These are phyloP conservation scores for Epinephelus coioides DNA, from an alignment of 2,797 vertebrate genomes.

Conservation along the genomic window DNA sequence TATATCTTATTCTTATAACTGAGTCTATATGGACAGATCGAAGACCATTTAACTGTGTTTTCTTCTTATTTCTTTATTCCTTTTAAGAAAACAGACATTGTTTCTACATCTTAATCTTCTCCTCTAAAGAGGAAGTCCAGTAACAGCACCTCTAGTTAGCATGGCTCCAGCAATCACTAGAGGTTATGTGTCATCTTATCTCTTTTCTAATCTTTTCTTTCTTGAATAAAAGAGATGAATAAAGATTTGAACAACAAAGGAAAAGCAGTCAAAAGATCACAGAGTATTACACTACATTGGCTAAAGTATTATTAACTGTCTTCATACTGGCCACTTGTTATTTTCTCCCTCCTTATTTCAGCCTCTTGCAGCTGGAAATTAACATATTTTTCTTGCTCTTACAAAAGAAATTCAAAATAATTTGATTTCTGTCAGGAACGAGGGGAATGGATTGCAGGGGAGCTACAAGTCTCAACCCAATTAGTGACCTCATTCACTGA, in stretches of 20 bases:
- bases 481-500: slow-evolving; percentile 78
- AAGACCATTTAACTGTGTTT: background rate
- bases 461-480: slow-evolving; percentile 79
- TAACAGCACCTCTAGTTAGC: background rate
- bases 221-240: background rate
- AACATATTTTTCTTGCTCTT: slow-evolving; percentile 68
- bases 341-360: slow-evolving; percentile 19
- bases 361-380: slow-evolving; percentile 48
- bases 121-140: background rate
- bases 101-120: background rate
- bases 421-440: slow-evolving; percentile 73
- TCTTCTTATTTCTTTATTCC: background rate
- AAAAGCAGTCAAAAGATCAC: background rate
- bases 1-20: background rate
- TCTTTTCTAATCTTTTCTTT: background rate
- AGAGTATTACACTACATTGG: background rate
- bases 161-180: background rate
- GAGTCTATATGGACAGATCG: background rate
- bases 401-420: slow-evolving; percentile 70
- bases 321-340: slow-evolving; percentile 29
- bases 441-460: slow-evolving; percentile 58
- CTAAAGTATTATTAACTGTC: slow-evolving; percentile 10
- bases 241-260: background rate
- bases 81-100: background rate
- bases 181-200: background rate